phyloP scores from a whole-genome alignment of 2,888 invertebrate genomes.

The Erebia aethiops region DNA sequence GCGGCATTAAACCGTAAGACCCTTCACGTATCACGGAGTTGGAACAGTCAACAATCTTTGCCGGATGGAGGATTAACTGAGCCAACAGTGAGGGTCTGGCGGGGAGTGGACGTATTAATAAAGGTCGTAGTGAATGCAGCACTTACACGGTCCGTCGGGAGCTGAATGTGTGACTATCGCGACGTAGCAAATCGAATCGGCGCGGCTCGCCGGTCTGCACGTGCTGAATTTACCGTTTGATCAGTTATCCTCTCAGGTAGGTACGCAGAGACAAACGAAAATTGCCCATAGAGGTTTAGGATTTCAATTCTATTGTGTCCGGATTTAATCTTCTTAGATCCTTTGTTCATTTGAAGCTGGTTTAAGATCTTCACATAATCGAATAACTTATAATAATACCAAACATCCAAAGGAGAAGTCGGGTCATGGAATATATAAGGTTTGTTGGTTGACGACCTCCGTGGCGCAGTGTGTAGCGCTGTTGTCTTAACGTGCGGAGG shows the following conservation, averaged over 20 bases:
- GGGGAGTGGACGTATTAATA: slow-evolving; percentile 79
- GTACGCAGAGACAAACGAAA: slow-evolving; percentile 37
- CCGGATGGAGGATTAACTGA: slow-evolving; percentile 76
- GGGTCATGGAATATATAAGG: background rate
- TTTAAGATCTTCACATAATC: background rate
- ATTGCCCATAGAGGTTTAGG: slow-evolving; percentile 28
- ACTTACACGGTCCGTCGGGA: slow-evolving; percentile 78
- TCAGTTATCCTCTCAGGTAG: slow-evolving; percentile 48
- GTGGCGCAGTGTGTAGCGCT: too few relatives aligned
- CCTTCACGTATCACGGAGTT: slow-evolving; percentile 76
- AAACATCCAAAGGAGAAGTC: background rate
- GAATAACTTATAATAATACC: background rate
- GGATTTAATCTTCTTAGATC: slow-evolving; percentile 16
- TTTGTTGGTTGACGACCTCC: too few relatives aligned
- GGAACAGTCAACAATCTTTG: slow-evolving; percentile 69
- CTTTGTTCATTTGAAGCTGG: background rate
- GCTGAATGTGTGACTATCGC: slow-evolving; percentile 79
- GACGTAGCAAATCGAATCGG: slow-evolving; percentile 79
- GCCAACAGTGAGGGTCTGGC: slow-evolving; percentile 73
- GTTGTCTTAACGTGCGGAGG: too few relatives aligned
- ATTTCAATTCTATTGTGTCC: slow-evolving; percentile 16
- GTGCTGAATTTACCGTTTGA: slow-evolving; percentile 70
- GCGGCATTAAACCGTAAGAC: slow-evolving; percentile 76
- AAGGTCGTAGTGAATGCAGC: slow-evolving; percentile 79
- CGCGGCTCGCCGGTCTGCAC: slow-evolving; percentile 65